Conservation (phyloP, 2,797 vertebrate species). For the Lacerta viridis region DNA sequence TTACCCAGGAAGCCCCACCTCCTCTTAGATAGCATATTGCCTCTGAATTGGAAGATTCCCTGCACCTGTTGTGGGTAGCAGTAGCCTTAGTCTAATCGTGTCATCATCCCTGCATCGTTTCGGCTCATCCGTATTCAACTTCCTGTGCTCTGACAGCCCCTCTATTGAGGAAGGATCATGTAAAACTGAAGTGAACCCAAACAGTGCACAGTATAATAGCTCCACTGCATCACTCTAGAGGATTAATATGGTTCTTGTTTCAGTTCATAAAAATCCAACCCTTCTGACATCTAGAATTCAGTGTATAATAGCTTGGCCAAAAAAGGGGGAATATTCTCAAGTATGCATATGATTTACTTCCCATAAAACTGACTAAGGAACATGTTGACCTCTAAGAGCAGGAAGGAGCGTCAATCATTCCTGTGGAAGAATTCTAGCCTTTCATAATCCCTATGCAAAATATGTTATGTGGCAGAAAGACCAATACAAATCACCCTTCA, state of each 20-base stretch:
- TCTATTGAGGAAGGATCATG: neutral
- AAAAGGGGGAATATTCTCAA: neutral
- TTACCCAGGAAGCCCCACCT: too few relatives aligned
- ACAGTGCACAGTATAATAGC: neutral
- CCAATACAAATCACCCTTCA: neutral
- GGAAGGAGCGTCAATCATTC: neutral
- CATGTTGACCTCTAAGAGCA: neutral
- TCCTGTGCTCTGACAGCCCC: neutral
- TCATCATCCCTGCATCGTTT: neutral
- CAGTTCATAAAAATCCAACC: conserved; percentile 33
- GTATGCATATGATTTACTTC: conserved; percentile 23
- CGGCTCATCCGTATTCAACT: conserved; percentile 12
- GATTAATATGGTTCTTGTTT: conserved; percentile 28
- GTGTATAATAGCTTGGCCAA: conserved; percentile 22
- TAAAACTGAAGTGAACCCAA: neutral
- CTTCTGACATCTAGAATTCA: conserved; percentile 4
- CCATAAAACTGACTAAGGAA: neutral
- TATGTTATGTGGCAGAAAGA: neutral
- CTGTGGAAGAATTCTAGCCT: neutral
- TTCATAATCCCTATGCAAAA: neutral
- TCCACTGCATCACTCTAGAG: conserved; percentile 7
- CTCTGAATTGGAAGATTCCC: neutral
- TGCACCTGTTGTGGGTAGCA: neutral
- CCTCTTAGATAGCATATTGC: too few relatives aligned
- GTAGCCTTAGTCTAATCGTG: neutral